Evolutionary conservation across 2,113 vertebrate genomes (phyloP).

Genomic region (Bufo gargarizans): DNA sequence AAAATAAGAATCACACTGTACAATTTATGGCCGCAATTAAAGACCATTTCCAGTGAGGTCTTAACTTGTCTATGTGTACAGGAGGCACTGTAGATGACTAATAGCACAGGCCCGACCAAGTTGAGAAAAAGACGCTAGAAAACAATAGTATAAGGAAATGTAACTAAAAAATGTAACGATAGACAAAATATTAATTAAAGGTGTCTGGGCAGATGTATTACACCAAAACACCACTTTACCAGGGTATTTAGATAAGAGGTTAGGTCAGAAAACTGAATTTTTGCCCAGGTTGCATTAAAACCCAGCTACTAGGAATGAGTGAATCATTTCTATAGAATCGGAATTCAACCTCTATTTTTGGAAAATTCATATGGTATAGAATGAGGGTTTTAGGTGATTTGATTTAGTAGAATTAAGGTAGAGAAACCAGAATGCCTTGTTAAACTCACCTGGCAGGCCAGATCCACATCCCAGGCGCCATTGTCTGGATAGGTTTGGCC

Average conservation of each 20-base stretch:
- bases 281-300: neutral
- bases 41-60: slow-evolving; percentile 35
- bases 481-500: no score
- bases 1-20: slow-evolving; percentile 31
- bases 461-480: no score
- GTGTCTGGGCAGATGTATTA: neutral
- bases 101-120: neutral
- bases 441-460: no score
- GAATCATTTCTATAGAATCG: no score
- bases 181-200: neutral
- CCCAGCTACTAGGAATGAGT: no score
- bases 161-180: neutral
- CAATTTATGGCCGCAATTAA: slow-evolving; percentile 44
- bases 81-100: slow-evolving; percentile 20
- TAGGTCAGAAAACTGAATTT: neutral
- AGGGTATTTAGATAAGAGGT: neutral
- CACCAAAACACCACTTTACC: neutral
- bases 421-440: no score
- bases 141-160: neutral
- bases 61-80: slow-evolving; percentile 41
- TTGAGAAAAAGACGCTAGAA: neutral
- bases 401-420: no score
- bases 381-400: no score
- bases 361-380: no score
- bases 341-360: no score